A percentile compares a stretch with the other conserved stretches of the same genome.
Evolutionary conservation across 2,113 vertebrate species (phyloP).

Genomic region (Siphamia tubifer): DNA sequence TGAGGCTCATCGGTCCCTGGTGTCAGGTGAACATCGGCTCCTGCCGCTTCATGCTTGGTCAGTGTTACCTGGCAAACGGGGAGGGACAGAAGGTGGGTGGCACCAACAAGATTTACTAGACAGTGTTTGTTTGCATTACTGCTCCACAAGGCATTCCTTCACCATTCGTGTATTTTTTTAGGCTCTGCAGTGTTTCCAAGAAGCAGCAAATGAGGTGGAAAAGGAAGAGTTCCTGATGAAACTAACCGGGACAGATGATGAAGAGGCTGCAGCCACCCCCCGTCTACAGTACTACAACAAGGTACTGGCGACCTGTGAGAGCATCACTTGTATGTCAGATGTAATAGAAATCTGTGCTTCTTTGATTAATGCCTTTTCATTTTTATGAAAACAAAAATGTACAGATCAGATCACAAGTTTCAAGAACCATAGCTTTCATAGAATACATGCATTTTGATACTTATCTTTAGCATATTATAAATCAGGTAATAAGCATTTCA

Average conservation of each 20-base stretch:
- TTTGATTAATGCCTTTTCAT: too few relatives aligned
- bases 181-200: conserved; percentile 92
- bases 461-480: too few relatives aligned
- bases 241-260: conserved; percentile 83
- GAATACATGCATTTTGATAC: too few relatives aligned
- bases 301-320: too few relatives aligned
- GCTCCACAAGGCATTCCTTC: background rate
- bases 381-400: too few relatives aligned
- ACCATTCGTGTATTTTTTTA: conserved; percentile 35
- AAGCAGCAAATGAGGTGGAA: conserved; percentile 89
- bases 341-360: too few relatives aligned
- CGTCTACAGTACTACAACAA: conserved; percentile 87
- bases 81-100: conserved; percentile 90
- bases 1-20: conserved; percentile 89
- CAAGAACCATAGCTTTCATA: too few relatives aligned
- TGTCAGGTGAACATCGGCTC: conserved; percentile 95
- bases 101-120: fast-evolving
- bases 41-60: conserved; percentile 91
- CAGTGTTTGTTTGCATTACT: too few relatives aligned
- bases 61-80: conserved; percentile 90
- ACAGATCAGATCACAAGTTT: too few relatives aligned
- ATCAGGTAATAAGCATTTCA: too few relatives aligned
- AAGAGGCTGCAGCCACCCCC: conserved; percentile 80
- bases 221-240: conserved; percentile 92
- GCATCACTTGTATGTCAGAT: too few relatives aligned